Base-by-base conservation (phyloP, 2,888 invertebrate species). In the Pammene fasciana region DNA sequence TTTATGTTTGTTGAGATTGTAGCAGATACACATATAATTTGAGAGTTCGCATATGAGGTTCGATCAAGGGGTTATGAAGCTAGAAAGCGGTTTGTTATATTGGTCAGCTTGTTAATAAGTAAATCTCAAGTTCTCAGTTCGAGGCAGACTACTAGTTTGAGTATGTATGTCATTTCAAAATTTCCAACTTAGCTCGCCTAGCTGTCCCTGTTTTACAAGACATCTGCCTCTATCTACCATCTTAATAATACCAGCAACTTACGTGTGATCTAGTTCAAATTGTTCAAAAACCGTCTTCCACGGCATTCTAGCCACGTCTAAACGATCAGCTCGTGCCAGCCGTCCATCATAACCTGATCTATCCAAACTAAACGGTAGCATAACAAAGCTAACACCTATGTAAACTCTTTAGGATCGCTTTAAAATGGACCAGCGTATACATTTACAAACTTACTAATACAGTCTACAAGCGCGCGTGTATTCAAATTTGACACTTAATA, bases 221-320 rank as follows among this genome's bases (percentile, higher is more conserved):
- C 68, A 68, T 64, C 64, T 65, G 68, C 45, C 52, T 43, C 11
- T 59, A 65, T 68, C 64, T 48, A 45, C 57, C 36, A 68, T 70
- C 70, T 70, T 65, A 60, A 70, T 65, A 67, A 67, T 65, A 70
- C 65, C 68, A 59, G 65, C 65, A 65, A 54, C 18, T 65, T 70
- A 71, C 71, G 43, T 67, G 59, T 67, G 50, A 71, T 71, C 65
- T 68, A 62, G 75, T 76, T 72, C 70, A 72, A 57, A 67, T 61
- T 55, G 75, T 75, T 72, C 71, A 73, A 56, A 68, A 67, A 72
- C 71, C 74, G 70, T 73, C 68, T 73, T 72, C 65, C 76, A 75
- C 74, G 72, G 73, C 71, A 82, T 82, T 82, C 81, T 66, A 70
- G 18, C 65, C 78, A 77, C 81, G 81, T 82, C 62, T 68, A 75